Evolutionary conservation across 2,888 invertebrate species (phyloP).

Genomic region (Syritta pipiens): DNA sequence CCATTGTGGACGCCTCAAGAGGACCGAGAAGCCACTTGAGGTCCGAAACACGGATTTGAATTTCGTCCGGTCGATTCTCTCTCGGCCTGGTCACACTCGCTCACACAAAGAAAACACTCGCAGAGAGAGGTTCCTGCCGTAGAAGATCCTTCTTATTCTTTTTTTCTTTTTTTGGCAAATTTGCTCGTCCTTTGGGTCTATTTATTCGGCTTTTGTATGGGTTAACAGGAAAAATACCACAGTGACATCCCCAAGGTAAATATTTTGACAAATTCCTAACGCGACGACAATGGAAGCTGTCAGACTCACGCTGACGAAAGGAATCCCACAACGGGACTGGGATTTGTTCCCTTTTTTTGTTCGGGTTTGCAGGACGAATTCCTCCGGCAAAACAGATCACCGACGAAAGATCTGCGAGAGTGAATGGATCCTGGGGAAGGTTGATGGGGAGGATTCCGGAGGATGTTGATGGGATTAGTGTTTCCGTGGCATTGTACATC

Average conservation of each 20-base stretch:
- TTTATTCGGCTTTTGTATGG: slow-evolving; percentile 21
- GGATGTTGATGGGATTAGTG: no score
- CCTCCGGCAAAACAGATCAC: no score
- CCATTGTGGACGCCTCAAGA: slow-evolving; percentile 42
- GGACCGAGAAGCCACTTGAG: slow-evolving; percentile 52
- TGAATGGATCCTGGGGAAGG: no score
- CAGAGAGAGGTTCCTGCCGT: no score
- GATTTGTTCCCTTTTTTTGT: no score
- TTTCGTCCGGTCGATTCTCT: slow-evolving; percentile 44
- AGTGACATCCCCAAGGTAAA: slow-evolving; percentile 71
- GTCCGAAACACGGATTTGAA: slow-evolving; percentile 35
- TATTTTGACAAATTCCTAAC: slow-evolving; percentile 72
- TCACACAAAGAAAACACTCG: slow-evolving; percentile 37
- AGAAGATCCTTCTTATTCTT: background rate
- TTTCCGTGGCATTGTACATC: background rate
- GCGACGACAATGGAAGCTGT: slow-evolving; percentile 70
- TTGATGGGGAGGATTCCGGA: no score
- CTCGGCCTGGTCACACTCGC: slow-evolving; percentile 27
- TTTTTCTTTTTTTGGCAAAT: slow-evolving; percentile 4
- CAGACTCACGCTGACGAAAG: no score
- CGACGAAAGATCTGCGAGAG: no score
- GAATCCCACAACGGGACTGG: no score
- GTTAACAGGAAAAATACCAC: slow-evolving; percentile 51
- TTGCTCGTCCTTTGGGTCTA: background rate
- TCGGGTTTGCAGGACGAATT: no score